A percentile compares a stretch with the other conserved stretches of the same genome.
Evolutionary conservation across 2,797 vertebrate genomes (phyloP).

Genomic region (Heliangelus exortis): DNA sequence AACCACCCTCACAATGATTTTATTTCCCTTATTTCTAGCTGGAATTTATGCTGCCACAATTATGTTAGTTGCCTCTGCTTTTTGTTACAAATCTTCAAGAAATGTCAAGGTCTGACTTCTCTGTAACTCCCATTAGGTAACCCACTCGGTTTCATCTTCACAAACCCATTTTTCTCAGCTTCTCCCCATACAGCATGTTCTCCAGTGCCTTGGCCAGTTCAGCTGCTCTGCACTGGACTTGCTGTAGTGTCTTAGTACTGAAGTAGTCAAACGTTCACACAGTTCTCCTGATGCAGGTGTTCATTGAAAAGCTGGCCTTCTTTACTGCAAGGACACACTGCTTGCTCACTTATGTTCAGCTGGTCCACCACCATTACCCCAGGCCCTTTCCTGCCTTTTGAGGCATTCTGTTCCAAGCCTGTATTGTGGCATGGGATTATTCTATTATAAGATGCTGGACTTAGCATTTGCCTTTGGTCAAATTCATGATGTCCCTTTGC

Average conservation of each 20-base stretch:
- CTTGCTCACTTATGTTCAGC: not conserved
- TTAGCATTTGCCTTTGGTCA: not conserved
- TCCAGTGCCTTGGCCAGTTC: not conserved
- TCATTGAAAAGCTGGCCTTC: not conserved
- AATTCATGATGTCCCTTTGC: not conserved
- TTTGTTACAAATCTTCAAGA: not conserved
- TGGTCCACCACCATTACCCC: rapidly evolving
- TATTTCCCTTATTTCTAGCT: not conserved
- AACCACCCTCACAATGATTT: not conserved
- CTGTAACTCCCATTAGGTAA: not conserved
- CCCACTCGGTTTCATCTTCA: not conserved
- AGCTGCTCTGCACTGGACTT: not conserved
- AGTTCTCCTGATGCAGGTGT: not conserved
- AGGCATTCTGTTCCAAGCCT: not conserved
- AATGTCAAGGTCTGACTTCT: not conserved
- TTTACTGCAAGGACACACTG: not conserved
- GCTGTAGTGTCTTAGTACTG: not conserved
- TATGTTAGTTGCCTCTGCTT: not conserved
- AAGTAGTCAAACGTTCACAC: not conserved
- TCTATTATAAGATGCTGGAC: not conserved
- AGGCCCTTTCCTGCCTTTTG: not conserved
- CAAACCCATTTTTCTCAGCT: not conserved
- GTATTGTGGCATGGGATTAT: not conserved
- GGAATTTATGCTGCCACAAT: not conserved
- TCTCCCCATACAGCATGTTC: not conserved